Evolutionary conservation across 2,113 vertebrate genomes (phyloP).

Genomic region (Sinocyclocheilus anshuiensis): DNA sequence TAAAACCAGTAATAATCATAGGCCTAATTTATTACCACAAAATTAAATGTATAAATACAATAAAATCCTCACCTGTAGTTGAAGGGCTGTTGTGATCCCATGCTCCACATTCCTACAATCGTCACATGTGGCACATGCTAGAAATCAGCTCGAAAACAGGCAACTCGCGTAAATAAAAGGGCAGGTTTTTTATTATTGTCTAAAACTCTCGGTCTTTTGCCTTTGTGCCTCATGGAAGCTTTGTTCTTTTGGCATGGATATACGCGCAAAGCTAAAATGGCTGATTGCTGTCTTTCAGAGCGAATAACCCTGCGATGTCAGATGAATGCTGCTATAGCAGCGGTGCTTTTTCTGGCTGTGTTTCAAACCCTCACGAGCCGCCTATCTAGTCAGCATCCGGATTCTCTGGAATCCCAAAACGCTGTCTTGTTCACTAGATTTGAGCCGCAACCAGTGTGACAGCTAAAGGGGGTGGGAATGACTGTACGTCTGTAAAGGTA

Average conservation of each 20-base stretch:
- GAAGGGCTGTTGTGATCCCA: conserved; percentile 41
- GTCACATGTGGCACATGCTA: conserved; percentile 58
- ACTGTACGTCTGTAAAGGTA: background rate
- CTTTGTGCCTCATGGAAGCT: conserved; percentile 35
- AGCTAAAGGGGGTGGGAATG: conserved; percentile 27
- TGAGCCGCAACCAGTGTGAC: conserved; percentile 12
- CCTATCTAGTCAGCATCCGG: conserved; percentile 7
- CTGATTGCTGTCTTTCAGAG: conserved; percentile 45
- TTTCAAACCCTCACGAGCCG: background rate
- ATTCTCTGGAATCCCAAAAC: background rate
- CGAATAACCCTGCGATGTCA: conserved; percentile 37
- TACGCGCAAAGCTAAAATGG: conserved; percentile 45
- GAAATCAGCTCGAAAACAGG: conserved; percentile 50
- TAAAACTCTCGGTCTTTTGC: conserved; percentile 34
- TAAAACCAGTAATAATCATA: background rate
- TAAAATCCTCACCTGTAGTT: conserved; percentile 47
- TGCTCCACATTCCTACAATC: conserved; percentile 44
- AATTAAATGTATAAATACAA: background rate
- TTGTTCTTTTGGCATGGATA: conserved; percentile 6
- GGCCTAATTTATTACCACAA: background rate
- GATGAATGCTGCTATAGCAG: conserved; percentile 18
- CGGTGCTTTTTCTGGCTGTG: conserved; percentile 18
- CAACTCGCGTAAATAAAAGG: conserved; percentile 29
- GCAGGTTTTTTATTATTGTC: conserved; percentile 23
- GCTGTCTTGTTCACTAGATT: background rate